Evolutionary conservation across 64 coral and sea anemone genomes (phyloP).

Genomic region (Astreopora myriophthalma): DNA sequence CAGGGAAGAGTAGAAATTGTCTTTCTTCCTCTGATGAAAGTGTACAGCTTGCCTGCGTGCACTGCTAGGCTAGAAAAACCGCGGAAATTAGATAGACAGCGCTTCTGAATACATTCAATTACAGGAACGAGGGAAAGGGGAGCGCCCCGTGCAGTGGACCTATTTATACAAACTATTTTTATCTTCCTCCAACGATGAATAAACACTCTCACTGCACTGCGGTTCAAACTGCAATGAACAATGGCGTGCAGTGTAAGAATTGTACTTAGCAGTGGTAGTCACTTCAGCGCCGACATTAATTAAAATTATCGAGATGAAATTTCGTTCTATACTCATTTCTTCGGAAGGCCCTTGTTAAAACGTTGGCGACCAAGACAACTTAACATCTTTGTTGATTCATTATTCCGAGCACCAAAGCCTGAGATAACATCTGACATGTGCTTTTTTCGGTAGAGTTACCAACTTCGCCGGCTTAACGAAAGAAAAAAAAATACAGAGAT

Average conservation of each 20-base stretch:
- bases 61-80: conserved; percentile 64
- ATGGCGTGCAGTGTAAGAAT: conserved; percentile 30
- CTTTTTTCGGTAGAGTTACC: conserved; percentile 1
- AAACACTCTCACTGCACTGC: conserved; percentile 26
- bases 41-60: conserved; percentile 56
- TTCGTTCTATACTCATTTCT: background rate
- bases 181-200: conserved; percentile 11
- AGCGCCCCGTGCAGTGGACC: conserved; percentile 38
- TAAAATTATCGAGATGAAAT: conserved; percentile 43
- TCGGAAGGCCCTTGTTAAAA: background rate
- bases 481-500: conserved; percentile 14
- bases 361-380: conserved; percentile 8
- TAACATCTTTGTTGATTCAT: conserved; percentile 22
- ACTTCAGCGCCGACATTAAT: conserved; percentile 22
- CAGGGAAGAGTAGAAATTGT: conserved; percentile 75
- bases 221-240: conserved; percentile 30
- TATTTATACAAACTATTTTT: conserved; percentile 23
- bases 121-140: background rate
- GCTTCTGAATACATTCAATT: conserved; percentile 81
- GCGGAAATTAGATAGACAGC: conserved; percentile 79
- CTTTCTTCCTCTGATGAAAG: conserved; percentile 68
- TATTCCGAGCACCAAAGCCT: conserved; percentile 7
- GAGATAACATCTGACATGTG: conserved; percentile 35
- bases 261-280: conserved; percentile 54
- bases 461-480: background rate